Percentiles rank a stretch among this genome's conserved stretches.
Evolutionary conservation across 1,140 invertebrate species (phyloP).

Genomic region (Drosophila fuyamai): DNA sequence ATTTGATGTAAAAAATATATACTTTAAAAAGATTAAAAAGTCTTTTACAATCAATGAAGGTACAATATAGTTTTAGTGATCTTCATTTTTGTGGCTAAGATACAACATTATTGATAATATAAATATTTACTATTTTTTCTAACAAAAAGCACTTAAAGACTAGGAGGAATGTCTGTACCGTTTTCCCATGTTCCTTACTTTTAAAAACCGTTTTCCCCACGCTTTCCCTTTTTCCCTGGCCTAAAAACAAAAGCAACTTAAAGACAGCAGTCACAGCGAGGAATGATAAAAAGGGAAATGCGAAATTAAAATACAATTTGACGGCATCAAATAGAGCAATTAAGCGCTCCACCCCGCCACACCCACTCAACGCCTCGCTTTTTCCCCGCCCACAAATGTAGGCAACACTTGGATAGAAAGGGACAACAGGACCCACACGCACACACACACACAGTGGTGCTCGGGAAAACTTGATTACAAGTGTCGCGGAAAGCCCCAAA

Average conservation of each 20-base stretch:
- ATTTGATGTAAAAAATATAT: too few relatives aligned
- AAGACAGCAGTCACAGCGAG: slow-evolving; percentile 35
- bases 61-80: too few relatives aligned
- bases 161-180: too few relatives aligned
- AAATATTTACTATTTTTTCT: background rate
- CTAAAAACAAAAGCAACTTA: slow-evolving; percentile 30
- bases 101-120: too few relatives aligned
- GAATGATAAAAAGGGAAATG: slow-evolving; percentile 51
- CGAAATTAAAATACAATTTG: slow-evolving; percentile 81
- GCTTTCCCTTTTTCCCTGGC: background rate
- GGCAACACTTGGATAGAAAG: slow-evolving; percentile 3
- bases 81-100: too few relatives aligned
- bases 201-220: background rate
- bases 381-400: slow-evolving; percentile 8
- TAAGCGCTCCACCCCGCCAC: slow-evolving; percentile 44
- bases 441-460: slow-evolving; percentile 10
- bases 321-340: slow-evolving; percentile 79
- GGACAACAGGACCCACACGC: slow-evolving; percentile 12
- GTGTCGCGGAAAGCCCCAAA: slow-evolving; percentile 52
- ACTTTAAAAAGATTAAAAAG: too few relatives aligned
- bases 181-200: background rate
- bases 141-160: background rate
- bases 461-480: slow-evolving; percentile 48
- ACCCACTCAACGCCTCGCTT: background rate
- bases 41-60: too few relatives aligned